Evolutionary conservation across 1,140 invertebrate species (phyloP).

Genomic region (Drosophila punjabiensis): DNA sequence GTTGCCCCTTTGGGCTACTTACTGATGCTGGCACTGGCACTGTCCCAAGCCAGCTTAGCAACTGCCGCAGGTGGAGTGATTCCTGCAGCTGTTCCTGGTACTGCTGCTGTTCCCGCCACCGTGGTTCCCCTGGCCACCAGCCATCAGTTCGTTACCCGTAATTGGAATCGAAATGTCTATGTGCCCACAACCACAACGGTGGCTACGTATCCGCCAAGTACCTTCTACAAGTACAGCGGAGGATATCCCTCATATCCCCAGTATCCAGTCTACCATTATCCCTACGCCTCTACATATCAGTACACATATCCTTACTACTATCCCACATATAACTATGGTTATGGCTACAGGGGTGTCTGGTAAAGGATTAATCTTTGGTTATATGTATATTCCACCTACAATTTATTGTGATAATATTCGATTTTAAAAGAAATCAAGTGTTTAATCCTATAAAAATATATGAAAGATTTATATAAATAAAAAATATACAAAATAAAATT

Average conservation of each 20-base stretch:
- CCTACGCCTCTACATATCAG: conserved; percentile 36
- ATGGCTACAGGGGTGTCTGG: conserved; percentile 68
- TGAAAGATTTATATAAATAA: background rate
- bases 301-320: conserved; percentile 54
- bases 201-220: conserved; percentile 43
- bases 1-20: conserved; percentile 43
- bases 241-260: conserved; percentile 29
- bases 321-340: conserved; percentile 57
- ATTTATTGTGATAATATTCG: conserved; percentile 59
- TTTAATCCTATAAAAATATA: conserved; percentile 10
- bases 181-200: conserved; percentile 31
- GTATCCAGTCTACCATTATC: conserved; percentile 25
- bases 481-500: background rate
- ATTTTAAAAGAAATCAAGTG: conserved; percentile 18
- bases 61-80: conserved; percentile 51
- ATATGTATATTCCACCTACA: background rate
- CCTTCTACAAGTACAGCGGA: conserved; percentile 55
- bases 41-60: conserved; percentile 50
- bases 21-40: conserved; percentile 26
- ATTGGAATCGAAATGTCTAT: conserved; percentile 56
- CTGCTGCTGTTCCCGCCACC: too few relatives aligned
- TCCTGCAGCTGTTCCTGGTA: conserved; percentile 6
- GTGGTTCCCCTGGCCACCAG: conserved; percentile 60
- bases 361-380: too few relatives aligned
- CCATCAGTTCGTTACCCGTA: conserved; percentile 72